Conservation (phyloP, 2,888 invertebrate genomes). For the Polyommatus icarus region DNA sequence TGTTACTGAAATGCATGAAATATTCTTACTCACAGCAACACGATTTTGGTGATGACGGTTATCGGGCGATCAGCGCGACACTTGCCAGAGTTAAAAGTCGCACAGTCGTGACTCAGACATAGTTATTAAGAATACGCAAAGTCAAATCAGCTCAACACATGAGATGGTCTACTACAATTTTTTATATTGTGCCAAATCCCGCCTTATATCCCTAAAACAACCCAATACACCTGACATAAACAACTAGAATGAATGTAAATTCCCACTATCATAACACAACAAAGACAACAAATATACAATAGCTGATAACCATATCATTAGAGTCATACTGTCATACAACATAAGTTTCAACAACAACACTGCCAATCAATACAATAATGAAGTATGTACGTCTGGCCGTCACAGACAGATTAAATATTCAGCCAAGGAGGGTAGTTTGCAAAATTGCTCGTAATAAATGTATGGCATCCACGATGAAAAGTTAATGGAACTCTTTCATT, state of each 20-base stretch:
- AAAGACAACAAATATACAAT: background rate
- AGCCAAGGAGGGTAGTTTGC: slow-evolving; percentile 17
- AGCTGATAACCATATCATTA: slow-evolving; percentile 14
- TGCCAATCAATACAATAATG: background rate
- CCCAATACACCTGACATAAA: background rate
- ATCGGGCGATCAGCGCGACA: no score
- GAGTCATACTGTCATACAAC: background rate
- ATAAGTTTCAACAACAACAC: background rate
- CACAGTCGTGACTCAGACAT: no score
- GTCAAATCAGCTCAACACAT: no score
- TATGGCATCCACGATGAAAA: slow-evolving; percentile 41
- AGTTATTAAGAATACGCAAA: no score
- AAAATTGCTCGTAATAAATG: slow-evolving; percentile 61
- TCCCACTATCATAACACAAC: background rate
- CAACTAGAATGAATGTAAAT: background rate
- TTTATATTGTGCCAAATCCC: no score
- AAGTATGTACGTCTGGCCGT: background rate
- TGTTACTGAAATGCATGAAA: background rate
- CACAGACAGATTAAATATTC: background rate
- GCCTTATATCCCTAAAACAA: background rate
- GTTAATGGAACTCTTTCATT: slow-evolving; percentile 4
- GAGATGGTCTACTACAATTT: no score
- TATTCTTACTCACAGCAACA: no score
- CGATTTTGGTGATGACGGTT: no score
- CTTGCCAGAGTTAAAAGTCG: no score